Evolutionary conservation across 2,888 invertebrate species (phyloP).

Genomic region (Rosalia funebris): DNA sequence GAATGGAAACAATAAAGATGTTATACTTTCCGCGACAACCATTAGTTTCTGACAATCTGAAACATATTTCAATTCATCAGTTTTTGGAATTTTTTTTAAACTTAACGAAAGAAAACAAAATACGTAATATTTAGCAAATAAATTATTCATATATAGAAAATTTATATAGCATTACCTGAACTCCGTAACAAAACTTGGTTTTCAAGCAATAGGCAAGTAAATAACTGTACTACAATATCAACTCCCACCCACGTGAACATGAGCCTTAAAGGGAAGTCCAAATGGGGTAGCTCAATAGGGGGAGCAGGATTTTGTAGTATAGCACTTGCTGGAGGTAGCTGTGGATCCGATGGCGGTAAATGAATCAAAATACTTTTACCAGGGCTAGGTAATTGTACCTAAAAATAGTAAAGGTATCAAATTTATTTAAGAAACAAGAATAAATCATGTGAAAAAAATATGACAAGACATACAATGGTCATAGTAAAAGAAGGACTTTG

Average conservation of each 20-base stretch:
- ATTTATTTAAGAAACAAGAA: too few relatives aligned
- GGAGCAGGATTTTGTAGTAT: slow-evolving; percentile 81
- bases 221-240: slow-evolving; percentile 91
- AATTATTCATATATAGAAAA: neutral
- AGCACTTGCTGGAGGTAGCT: slow-evolving; percentile 73
- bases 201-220: slow-evolving; percentile 94
- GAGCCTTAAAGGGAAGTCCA: slow-evolving; percentile 91
- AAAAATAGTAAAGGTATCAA: too few relatives aligned
- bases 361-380: slow-evolving; percentile 87
- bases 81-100: too few relatives aligned
- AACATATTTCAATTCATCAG: too few relatives aligned
- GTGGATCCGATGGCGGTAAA: slow-evolving; percentile 77
- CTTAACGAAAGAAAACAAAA: too few relatives aligned
- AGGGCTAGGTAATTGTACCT: slow-evolving; percentile 77
- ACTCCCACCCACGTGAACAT: slow-evolving; percentile 91
- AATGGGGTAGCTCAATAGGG: slow-evolving; percentile 87
- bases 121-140: too few relatives aligned
- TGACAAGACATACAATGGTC: too few relatives aligned
- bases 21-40: slow-evolving; percentile 95
- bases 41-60: slow-evolving; percentile 94
- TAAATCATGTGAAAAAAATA: too few relatives aligned
- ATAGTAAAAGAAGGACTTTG: too few relatives aligned
- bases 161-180: slow-evolving; percentile 74
- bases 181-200: slow-evolving; percentile 96
- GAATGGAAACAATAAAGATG: slow-evolving; percentile 91